phyloP scores from a whole-genome alignment of 2,888 invertebrate species.

The Chromoteleia sp. region DNA sequence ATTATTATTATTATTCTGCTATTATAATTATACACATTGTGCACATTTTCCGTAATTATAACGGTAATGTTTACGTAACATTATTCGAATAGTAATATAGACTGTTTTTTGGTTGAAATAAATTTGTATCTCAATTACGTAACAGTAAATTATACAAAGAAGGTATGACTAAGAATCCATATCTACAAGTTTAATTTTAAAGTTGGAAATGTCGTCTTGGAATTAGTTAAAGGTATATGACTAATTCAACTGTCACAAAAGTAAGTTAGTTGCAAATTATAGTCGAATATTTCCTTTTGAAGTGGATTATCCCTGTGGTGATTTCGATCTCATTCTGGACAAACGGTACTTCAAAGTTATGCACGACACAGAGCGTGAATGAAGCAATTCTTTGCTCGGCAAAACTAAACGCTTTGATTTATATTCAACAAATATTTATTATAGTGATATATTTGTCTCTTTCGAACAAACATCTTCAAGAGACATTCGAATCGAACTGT shows the following conservation, averaged over 20 bases:
- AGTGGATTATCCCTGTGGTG: slow-evolving; percentile 19
- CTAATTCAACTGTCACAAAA: slow-evolving; percentile 10
- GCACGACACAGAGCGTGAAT: slow-evolving; percentile 12
- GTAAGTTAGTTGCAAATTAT: slow-evolving; percentile 17
- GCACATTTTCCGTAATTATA: too few species aligned
- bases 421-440: slow-evolving; percentile 1
- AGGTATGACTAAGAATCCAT: too few species aligned
- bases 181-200: background rate
- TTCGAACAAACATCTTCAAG: too few species aligned
- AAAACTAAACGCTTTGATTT: slow-evolving; percentile 24
- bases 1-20: too few species aligned
- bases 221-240: background rate
- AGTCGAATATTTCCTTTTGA: slow-evolving; percentile 26
- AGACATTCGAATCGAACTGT: too few species aligned
- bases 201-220: background rate
- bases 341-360: slow-evolving; percentile 35
- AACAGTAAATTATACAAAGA: too few species aligned
- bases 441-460: too few species aligned
- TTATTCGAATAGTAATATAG: too few species aligned
- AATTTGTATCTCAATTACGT: too few species aligned
- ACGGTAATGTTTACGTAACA: too few species aligned
- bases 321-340: slow-evolving; percentile 35
- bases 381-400: slow-evolving; percentile 19
- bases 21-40: too few species aligned
- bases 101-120: too few species aligned